Percentiles rank a stretch among this genome's conserved stretches.
Evolutionary conservation across 2,113 vertebrate species (phyloP).

Genomic region (Girardinichthys multiradiatus): DNA sequence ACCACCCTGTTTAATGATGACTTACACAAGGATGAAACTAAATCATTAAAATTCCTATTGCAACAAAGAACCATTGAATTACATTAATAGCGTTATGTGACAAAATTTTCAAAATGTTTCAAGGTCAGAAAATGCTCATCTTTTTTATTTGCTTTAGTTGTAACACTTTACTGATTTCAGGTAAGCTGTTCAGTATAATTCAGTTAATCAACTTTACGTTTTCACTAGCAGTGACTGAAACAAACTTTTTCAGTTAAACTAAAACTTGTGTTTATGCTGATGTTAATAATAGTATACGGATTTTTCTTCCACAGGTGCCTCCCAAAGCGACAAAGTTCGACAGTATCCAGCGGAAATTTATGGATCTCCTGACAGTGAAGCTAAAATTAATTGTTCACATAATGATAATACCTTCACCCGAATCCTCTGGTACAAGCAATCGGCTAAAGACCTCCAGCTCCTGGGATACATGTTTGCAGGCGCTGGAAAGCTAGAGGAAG

Average conservation of each 20-base stretch:
- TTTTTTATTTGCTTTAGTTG: constrained; percentile 2
- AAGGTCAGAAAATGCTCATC: constrained; percentile 8
- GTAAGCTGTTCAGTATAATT: constrained; percentile 1
- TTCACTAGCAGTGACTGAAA: not conserved
- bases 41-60: not conserved
- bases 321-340: constrained; percentile 18
- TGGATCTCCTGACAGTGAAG: not conserved
- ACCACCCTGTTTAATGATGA: not conserved
- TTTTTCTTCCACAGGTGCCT: not conserved
- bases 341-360: constrained; percentile 35
- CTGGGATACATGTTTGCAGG: constrained; percentile 33
- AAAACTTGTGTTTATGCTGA: fast-evolving
- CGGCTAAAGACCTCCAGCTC: constrained; percentile 7
- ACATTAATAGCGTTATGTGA: too few relatives aligned
- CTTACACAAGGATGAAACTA: not conserved
- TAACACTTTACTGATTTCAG: constrained; percentile 19
- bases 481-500: not conserved
- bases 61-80: not conserved
- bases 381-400: constrained; percentile 51
- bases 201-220: fast-evolving
- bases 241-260: not conserved
- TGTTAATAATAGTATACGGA: fast-evolving
- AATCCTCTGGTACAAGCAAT: constrained; percentile 64
- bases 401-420: not conserved
- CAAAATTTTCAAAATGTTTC: not conserved